Conservation (phyloP, 2,113 vertebrate species). For the Coptodon bakossiorum region DNA sequence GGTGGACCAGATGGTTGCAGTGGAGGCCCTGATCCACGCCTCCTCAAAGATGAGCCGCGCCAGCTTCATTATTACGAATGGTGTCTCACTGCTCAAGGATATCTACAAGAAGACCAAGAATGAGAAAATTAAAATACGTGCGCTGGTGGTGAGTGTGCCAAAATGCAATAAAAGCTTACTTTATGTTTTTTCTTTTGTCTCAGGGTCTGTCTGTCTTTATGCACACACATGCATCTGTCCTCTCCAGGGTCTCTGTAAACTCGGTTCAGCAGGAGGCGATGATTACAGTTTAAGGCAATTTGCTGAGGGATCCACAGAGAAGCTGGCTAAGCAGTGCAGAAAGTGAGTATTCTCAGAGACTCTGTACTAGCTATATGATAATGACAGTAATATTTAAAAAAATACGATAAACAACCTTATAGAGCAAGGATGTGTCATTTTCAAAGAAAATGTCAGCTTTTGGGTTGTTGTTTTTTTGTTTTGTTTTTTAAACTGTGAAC, state of each 20-base stretch:
- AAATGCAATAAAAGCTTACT: background rate
- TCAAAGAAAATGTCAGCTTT: background rate
- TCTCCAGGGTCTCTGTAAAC: constrained; percentile 90
- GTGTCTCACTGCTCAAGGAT: constrained; percentile 86
- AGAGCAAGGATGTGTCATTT: background rate
- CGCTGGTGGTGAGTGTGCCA: constrained; percentile 83
- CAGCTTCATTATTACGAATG: constrained; percentile 93
- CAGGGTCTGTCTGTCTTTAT: background rate
- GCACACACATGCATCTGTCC: background rate
- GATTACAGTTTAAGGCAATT: constrained; percentile 93
- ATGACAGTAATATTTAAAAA: background rate
- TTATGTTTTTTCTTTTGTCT: background rate
- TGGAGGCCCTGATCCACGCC: constrained; percentile 91
- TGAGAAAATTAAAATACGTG: constrained; percentile 95
- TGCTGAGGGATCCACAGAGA: constrained; percentile 96
- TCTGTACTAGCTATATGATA: background rate
- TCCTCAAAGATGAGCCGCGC: constrained; percentile 93
- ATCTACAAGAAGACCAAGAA: constrained; percentile 98
- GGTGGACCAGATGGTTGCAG: constrained; percentile 91
- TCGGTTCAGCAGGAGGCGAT: constrained; percentile 94
- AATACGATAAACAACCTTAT: background rate
- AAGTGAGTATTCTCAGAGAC: constrained; percentile 76
- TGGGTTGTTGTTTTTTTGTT: background rate
- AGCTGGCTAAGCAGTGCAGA: constrained; percentile 93
- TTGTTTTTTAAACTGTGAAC: background rate